Conservation (phyloP, 1,140 invertebrate genomes). For the Aphaenogaster floridana region DNA sequence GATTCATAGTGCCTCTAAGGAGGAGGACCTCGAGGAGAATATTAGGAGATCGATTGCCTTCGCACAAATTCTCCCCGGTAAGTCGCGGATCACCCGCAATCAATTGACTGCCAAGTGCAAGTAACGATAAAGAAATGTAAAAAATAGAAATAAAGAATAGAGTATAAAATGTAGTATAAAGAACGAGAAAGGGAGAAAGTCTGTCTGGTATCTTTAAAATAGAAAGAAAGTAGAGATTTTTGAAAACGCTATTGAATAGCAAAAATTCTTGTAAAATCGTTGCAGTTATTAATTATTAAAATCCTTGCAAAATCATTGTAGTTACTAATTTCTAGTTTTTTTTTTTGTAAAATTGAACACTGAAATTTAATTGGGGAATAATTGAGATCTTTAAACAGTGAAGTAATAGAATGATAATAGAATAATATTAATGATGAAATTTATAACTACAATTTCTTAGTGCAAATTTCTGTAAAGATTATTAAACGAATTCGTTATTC, state of each 20-base stretch:
- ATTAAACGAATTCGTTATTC: neutral
- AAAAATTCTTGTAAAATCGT: neutral
- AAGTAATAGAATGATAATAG: neutral
- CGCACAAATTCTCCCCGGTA: conserved; percentile 25
- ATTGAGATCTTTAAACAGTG: neutral
- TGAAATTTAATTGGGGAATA: neutral
- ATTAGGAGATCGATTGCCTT: conserved; percentile 28
- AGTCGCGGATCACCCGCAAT: conserved; percentile 40
- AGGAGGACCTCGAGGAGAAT: conserved; percentile 47
- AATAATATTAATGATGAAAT: neutral
- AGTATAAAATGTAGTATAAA: too few relatives aligned
- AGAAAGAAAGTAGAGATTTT: neutral
- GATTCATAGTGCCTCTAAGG: conserved; percentile 63
- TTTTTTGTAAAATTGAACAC: neutral
- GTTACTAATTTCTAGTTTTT: conserved; percentile 9
- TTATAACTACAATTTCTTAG: neutral
- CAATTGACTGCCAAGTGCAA: neutral
- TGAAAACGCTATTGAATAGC: neutral
- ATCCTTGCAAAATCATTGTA: neutral
- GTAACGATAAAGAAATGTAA: neutral
- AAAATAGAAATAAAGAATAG: too few relatives aligned
- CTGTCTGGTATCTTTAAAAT: neutral
- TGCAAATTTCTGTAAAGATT: neutral
- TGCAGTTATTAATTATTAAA: neutral
- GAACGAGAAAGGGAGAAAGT: neutral